These are phyloP conservation scores for Asarcornis scutulata DNA, from an alignment of 2,113 vertebrate genomes.

Conservation along the genomic window DNA sequence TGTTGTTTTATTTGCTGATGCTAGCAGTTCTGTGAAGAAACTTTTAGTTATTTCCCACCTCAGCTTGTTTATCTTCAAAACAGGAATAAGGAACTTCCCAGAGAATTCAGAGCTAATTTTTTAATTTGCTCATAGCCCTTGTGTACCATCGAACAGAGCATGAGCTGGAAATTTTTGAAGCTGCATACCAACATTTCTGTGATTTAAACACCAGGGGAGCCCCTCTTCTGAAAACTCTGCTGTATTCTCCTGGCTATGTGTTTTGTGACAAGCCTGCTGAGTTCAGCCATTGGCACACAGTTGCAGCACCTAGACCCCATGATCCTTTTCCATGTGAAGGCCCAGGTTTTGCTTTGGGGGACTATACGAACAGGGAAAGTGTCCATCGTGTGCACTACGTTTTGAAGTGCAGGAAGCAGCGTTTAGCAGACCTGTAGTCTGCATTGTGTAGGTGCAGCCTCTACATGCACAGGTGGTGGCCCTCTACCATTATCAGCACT, in stretches of 20 bases:
- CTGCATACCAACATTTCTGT: background rate
- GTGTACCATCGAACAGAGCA: background rate
- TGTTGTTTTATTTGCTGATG: background rate
- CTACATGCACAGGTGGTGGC: background rate
- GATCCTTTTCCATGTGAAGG: background rate
- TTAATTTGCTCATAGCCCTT: slow-evolving; percentile 9
- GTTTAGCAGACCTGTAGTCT: background rate
- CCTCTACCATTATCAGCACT: background rate
- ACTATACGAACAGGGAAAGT: background rate
- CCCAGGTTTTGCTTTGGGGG: background rate
- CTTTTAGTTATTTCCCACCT: background rate
- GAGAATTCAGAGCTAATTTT: background rate
- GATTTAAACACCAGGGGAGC: background rate
- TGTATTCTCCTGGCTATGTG: background rate
- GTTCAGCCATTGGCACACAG: background rate
- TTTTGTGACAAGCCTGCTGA: background rate
- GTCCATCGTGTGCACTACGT: fast-evolving
- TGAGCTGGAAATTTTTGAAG: background rate
- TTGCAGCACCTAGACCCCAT: background rate
- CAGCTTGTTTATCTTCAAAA: background rate
- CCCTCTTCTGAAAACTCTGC: background rate
- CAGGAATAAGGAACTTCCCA: background rate
- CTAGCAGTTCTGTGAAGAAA: fast-evolving
- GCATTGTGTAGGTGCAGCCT: fast-evolving
- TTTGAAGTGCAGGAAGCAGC: background rate